Percentiles rank a stretch among this genome's conserved stretches.
phyloP scores from a whole-genome alignment of 2,113 vertebrate species.

The Marcusenius ussheri region DNA sequence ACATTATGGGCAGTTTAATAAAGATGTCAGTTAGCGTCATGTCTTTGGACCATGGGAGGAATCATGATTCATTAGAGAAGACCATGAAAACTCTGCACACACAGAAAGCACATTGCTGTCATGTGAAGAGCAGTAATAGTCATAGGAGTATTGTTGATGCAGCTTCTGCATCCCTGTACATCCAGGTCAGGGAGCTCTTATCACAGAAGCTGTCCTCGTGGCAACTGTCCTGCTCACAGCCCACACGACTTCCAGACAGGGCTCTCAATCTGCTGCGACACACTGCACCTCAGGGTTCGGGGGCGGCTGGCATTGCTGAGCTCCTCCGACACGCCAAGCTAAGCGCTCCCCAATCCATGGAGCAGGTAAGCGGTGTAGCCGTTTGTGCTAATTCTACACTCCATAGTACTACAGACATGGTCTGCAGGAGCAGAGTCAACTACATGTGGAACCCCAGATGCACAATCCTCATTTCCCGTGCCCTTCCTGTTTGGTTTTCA shows the following conservation, averaged over 20 bases:
- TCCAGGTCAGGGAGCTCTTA: constrained; percentile 69
- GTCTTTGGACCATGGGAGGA: background rate
- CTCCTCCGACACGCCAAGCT: constrained; percentile 61
- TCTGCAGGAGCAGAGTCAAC: background rate
- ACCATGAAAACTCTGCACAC: background rate
- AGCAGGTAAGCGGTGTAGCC: constrained; percentile 48
- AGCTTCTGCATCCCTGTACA: background rate
- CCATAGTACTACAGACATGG: background rate
- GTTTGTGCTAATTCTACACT: background rate
- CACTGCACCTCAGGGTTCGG: constrained; percentile 60
- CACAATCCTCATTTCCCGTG: background rate
- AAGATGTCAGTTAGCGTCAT: background rate
- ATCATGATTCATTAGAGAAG: background rate
- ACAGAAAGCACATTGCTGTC: background rate
- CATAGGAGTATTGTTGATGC: background rate
- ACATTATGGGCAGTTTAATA: background rate
- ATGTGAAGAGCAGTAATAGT: background rate
- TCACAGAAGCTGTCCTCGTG: constrained; percentile 69
- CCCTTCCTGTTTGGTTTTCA: constrained; percentile 33
- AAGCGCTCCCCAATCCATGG: constrained; percentile 46
- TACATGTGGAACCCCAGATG: background rate
- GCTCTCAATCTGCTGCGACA: constrained; percentile 71
- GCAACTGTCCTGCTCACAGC: constrained; percentile 71
- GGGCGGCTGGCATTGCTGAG: constrained; percentile 60
- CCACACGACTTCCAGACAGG: constrained; percentile 71